These are phyloP conservation scores for Ceryle rudis DNA, from an alignment of 2,797 vertebrate genomes.

Conservation along the genomic window DNA sequence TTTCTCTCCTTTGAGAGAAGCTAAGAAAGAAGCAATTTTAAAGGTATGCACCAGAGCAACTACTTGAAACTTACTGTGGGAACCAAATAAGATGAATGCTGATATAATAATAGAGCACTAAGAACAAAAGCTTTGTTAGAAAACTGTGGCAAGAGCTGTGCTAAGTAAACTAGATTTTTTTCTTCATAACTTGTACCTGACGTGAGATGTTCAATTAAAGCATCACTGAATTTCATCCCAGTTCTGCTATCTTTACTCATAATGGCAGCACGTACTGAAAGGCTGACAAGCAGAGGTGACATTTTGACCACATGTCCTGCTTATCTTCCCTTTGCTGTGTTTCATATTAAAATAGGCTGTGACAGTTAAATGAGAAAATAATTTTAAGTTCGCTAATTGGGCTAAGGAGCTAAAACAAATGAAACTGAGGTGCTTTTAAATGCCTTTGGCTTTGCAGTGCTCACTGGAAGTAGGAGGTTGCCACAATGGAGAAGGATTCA, in stretches of 20 bases:
- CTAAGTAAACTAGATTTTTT: background rate
- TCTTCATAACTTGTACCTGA: background rate
- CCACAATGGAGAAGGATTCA: background rate
- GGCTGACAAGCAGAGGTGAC: background rate
- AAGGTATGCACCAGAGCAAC: background rate
- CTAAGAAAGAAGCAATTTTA: constrained; percentile 1
- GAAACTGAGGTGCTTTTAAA: background rate
- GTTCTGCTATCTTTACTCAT: background rate
- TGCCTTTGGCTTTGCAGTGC: background rate
- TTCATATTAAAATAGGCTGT: background rate
- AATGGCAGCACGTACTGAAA: background rate
- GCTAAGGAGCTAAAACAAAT: background rate
- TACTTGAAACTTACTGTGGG: background rate
- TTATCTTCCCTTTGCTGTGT: background rate
- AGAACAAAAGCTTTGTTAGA: constrained; percentile 8
- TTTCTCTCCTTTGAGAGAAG: background rate
- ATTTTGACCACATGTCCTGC: background rate
- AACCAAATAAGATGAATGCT: background rate
- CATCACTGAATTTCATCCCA: background rate
- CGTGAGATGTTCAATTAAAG: background rate
- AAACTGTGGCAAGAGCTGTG: background rate
- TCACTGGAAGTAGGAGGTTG: background rate
- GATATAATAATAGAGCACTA: background rate
- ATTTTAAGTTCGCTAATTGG: background rate
- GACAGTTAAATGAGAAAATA: background rate